Conservation (phyloP, 2,888 invertebrate genomes). For the Phytoseiulus persimilis region DNA sequence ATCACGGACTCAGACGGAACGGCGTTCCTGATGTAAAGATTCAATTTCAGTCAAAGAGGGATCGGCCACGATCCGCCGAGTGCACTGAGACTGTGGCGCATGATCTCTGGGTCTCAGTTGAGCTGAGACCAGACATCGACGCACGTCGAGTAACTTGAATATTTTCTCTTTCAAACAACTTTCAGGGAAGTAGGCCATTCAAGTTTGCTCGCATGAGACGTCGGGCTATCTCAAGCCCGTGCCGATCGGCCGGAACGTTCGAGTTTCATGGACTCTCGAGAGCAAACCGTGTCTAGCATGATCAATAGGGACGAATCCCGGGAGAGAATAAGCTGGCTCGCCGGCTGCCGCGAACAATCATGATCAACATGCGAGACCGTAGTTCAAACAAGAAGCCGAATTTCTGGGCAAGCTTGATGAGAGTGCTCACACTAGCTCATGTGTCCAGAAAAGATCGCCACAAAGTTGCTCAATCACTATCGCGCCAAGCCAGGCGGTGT, state of each 20-base stretch:
- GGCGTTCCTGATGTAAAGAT: neutral
- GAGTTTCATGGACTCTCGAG: neutral
- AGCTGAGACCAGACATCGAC: too few species aligned
- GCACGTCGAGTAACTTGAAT: neutral
- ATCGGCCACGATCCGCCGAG: neutral
- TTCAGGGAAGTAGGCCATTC: neutral
- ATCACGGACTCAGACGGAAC: slow-evolving; percentile 24
- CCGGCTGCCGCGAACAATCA: neutral
- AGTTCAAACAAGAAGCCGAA: neutral
- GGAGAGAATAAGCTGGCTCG: neutral
- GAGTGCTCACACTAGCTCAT: too few species aligned
- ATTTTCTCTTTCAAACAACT: neutral
- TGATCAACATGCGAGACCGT: neutral
- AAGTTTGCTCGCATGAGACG: neutral
- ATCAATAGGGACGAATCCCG: neutral
- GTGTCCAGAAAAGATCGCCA: too few species aligned
- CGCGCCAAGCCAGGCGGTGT: too few species aligned
- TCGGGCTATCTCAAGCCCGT: neutral
- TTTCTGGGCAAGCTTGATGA: neutral
- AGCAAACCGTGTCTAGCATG: neutral
- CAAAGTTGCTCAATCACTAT: too few species aligned
- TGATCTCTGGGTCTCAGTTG: too few species aligned
- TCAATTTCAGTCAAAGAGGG: neutral
- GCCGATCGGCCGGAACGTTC: neutral
- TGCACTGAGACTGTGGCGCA: neutral